Evolutionary conservation across 2,113 vertebrate species (phyloP).

Genomic region (Callionymus lyra): DNA sequence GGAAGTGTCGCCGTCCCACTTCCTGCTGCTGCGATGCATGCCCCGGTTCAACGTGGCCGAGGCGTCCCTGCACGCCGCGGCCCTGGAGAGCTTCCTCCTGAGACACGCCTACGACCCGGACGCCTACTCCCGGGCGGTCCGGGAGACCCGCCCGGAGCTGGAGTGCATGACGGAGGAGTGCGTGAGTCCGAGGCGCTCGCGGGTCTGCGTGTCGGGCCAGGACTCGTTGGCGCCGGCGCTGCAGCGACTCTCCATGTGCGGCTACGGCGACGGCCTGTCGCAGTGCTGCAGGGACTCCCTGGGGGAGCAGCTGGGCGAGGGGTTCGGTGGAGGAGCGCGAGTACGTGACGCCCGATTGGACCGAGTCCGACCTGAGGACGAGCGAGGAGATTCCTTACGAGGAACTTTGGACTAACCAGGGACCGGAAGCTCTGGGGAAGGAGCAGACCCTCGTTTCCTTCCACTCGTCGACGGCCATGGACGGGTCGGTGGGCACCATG

Average conservation of each 20-base stretch:
- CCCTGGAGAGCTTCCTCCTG: slow-evolving; percentile 78
- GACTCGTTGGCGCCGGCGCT: slow-evolving; percentile 69
- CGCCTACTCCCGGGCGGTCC: slow-evolving; percentile 86
- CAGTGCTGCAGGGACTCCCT: slow-evolving; percentile 66
- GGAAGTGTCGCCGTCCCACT: slow-evolving; percentile 84
- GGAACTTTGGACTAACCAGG: slow-evolving; percentile 88
- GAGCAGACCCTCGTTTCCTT: slow-evolving; percentile 80
- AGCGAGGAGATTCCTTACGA: slow-evolving; percentile 90
- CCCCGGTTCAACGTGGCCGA: slow-evolving; percentile 87
- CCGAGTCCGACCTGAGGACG: slow-evolving; percentile 69
- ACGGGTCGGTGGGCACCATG: slow-evolving; percentile 59
- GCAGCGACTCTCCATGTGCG: slow-evolving; percentile 69
- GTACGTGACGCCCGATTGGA: slow-evolving; percentile 87
- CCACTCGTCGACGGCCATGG: slow-evolving; percentile 59
- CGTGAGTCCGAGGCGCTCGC: slow-evolving; percentile 76
- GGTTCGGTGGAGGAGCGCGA: slow-evolving; percentile 78
- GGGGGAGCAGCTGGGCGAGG: slow-evolving; percentile 56
- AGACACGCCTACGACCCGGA: slow-evolving; percentile 87
- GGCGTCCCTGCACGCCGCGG: slow-evolving; percentile 78
- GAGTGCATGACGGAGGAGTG: slow-evolving; percentile 76
- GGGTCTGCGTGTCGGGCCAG: slow-evolving; percentile 72
- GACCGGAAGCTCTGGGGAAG: slow-evolving; percentile 56
- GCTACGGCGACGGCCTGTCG: slow-evolving; percentile 57
- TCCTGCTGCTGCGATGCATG: slow-evolving; percentile 87
- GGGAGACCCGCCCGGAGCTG: slow-evolving; percentile 83